phyloP scores from a whole-genome alignment of 2,113 vertebrate species.

The Salvelinus fontinalis region DNA sequence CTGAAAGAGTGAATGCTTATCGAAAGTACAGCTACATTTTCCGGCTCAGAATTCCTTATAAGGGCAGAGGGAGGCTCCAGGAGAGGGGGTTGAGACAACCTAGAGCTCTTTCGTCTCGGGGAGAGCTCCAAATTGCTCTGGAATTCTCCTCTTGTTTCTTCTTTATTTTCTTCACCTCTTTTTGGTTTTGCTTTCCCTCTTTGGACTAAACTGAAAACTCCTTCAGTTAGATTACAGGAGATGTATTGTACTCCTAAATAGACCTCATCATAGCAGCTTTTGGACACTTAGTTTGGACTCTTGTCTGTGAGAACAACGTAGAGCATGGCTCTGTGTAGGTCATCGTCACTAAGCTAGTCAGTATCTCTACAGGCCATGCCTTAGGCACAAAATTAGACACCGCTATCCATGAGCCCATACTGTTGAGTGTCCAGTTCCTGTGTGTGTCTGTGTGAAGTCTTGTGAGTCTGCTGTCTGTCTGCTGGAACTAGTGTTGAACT shows the following conservation, averaged over 20 bases:
- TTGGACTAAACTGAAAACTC: slow-evolving; percentile 20
- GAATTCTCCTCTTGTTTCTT: slow-evolving; percentile 46
- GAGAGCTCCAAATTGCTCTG: slow-evolving; percentile 35
- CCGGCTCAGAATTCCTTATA: slow-evolving; percentile 72
- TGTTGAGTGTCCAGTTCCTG: background rate
- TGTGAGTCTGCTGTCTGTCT: background rate
- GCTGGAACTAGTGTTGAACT: background rate
- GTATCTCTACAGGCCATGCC: background rate
- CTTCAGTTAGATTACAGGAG: slow-evolving; percentile 23
- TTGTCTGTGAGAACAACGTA: background rate
- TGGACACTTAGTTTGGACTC: background rate
- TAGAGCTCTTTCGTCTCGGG: slow-evolving; percentile 45
- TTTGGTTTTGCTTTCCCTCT: slow-evolving; percentile 11
- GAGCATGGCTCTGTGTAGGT: background rate
- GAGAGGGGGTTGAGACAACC: slow-evolving; percentile 47
- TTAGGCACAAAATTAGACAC: background rate
- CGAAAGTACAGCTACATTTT: slow-evolving; percentile 72
- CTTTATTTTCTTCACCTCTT: slow-evolving; percentile 2
- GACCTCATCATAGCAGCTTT: background rate
- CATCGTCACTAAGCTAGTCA: background rate
- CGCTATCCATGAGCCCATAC: background rate
- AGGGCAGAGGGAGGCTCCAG: slow-evolving; percentile 63
- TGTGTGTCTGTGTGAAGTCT: background rate
- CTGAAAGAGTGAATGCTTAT: slow-evolving; percentile 76
- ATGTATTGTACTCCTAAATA: background rate